Base-by-base conservation (phyloP, 2,888 invertebrate species). In the Cinara cedri region DNA sequence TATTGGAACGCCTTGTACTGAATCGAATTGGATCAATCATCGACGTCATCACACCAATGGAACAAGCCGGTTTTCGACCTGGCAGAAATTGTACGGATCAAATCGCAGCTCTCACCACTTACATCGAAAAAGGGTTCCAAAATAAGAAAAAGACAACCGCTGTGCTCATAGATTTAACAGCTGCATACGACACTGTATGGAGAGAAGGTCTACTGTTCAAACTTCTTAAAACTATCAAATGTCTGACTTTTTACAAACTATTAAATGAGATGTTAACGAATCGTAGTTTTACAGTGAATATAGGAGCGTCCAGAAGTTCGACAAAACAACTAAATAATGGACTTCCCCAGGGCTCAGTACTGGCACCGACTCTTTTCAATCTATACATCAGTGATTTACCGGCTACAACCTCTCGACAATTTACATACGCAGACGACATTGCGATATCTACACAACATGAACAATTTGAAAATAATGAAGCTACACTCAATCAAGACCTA, bases 401-500 rank as follows among this genome's bases (percentile, higher is more conserved):
- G 62, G 34, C 34, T 63, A 63, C 34, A 63, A 46, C 26, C 49
- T 49, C 72, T 34, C 49, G 81, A 24, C 19, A 60, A 14, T 55
- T 60, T 42, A 1, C 14, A 24, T 49, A 46, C 66, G 66, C 46
- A 66, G 66, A 49, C 44, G 49, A 66, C 66, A 66, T 66, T 24
- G 16, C 66, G 49, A 24, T 46, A 66, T 1, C 13, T 66, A 46
- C 66, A 66, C 66, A 66, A 66, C 49, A 66, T 66, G 66, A 46
- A 66, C 14, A 66, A 66, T 46, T 66, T 10, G 66, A 70, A 70
- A 70, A 70, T 70, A 70, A 70, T 70, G 70, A 70, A 70, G 34
- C 34, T 3, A 70, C 34, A 70, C 54, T 70, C 51, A 70, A 70
- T 54, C 34, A 70, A 70, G 26, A 70, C 14, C 26, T 70, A 70